Conservation (phyloP, 2,113 vertebrate species). For the Rhynchomys soricoides region DNA sequence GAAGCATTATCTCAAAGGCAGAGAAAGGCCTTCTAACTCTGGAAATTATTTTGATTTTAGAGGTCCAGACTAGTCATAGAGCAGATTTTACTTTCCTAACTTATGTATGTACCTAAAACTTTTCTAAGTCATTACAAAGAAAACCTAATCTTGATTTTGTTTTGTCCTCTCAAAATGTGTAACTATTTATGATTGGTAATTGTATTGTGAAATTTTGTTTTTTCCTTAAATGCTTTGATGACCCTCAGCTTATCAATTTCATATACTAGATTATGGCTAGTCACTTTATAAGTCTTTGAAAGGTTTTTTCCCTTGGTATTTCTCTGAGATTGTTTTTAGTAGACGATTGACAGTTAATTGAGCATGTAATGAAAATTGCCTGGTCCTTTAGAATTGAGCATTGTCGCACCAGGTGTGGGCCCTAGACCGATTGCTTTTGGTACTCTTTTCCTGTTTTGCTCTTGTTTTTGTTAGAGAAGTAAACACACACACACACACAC, state of each 20-base stretch:
- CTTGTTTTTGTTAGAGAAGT: constrained; percentile 24
- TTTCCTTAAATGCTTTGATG: constrained; percentile 29
- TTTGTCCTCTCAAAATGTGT: constrained; percentile 10
- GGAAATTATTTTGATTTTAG: neutral
- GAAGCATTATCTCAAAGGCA: too few species aligned
- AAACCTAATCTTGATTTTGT: constrained; percentile 11
- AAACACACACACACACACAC: too few species aligned
- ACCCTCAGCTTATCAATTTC: neutral
- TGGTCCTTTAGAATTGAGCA: neutral
- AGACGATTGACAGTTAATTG: neutral
- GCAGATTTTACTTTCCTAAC: constrained; percentile 43
- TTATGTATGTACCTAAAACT: neutral
- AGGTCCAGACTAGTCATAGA: neutral
- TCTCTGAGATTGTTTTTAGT: constrained; percentile 12
- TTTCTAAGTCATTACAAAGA: constrained; percentile 33
- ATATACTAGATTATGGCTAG: neutral
- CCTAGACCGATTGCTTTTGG: constrained; percentile 39
- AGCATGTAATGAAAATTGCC: neutral
- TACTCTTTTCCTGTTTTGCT: neutral
- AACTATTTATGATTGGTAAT: neutral
- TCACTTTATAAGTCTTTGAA: constrained; percentile 36
- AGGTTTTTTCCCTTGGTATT: neutral
- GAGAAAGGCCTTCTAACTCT: neutral
- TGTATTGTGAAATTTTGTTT: neutral
- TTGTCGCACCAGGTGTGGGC: neutral